Base-by-base conservation (phyloP, 2,888 invertebrate genomes). In the Epirrhoe tristata region DNA sequence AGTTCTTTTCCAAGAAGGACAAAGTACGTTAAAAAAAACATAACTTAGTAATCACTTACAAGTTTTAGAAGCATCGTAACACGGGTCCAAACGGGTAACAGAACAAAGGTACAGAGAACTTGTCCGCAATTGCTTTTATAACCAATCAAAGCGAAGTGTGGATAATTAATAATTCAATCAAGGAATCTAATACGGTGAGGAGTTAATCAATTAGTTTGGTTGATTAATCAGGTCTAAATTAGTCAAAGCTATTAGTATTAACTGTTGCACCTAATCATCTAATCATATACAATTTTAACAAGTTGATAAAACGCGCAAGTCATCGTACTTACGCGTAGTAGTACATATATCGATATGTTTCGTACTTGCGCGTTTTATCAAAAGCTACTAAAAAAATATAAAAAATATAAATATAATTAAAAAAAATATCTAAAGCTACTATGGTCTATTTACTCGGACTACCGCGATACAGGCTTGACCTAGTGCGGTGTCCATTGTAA, bases 141-240 rank as follows among this genome's bases (percentile, higher is more conserved):
- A 53, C 31, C 32, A 55, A 56, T 57, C 51, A 51, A 16, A 31
- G 17, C 36, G 32, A 58, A 39, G 58, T 56, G 54, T 60, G 12
- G 5, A 60, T 43, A 63, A 63, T 56, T 63, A n/a, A 57, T 63
- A 46, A 65, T 46, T 51, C 24, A 24, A 64, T 64, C 43, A 14
- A 36, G 43, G 7, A 58, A 63, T 58, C 10, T 10, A 24, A 48
- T 50, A 5, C 43, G 51, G 24, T 36, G 52, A 43, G 7, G 2
- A 52, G 31, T 63, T 67, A 52, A 67, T 63, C 63, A 52, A 52
- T 57, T 52, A 48, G 39, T 10, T 10, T 54, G 39, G 16, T 12
- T 34, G 46, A 54, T 63, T 58, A 39, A 57, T 57, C 14, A 52
- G 31, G 16, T 50, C 10, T 6, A 43, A 43, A 43, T 12, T 43